Percentiles rank a stretch among this genome's conserved stretches.
phyloP scores from a whole-genome alignment of 2,888 invertebrate species.

The Aphodius granarius region DNA sequence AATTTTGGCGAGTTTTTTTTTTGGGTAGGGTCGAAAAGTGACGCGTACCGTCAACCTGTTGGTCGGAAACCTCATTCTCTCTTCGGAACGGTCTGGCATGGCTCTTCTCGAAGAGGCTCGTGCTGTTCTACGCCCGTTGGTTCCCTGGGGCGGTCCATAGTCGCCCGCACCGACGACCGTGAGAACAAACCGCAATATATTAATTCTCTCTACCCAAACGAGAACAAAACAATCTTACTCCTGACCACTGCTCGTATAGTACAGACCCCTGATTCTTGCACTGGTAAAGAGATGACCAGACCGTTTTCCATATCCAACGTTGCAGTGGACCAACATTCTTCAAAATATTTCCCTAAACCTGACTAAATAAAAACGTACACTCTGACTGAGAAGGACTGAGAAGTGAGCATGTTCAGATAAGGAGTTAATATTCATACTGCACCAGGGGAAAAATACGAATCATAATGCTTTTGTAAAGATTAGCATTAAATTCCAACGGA shows the following conservation, averaged over 20 bases:
- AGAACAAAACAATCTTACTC: slow-evolving; percentile 17
- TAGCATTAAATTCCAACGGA: background rate
- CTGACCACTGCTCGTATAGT: background rate
- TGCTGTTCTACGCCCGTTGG: slow-evolving; percentile 44
- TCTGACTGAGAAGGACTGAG: too few relatives aligned
- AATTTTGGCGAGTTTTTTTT: background rate
- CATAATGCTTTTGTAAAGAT: background rate
- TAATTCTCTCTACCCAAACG: slow-evolving; percentile 7
- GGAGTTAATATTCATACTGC: background rate
- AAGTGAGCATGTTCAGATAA: background rate
- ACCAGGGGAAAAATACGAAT: background rate
- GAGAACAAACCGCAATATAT: slow-evolving; percentile 22
- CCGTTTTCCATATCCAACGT: too few relatives aligned
- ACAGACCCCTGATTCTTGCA: too few relatives aligned
- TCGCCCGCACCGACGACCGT: slow-evolving; percentile 20
- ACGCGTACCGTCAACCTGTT: background rate
- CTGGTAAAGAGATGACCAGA: too few relatives aligned
- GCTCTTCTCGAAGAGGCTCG: slow-evolving; percentile 37
- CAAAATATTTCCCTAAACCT: too few relatives aligned
- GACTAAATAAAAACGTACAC: too few relatives aligned
- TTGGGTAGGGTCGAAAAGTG: background rate
- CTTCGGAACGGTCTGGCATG: background rate
- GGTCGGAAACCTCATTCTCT: background rate
- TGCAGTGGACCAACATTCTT: too few relatives aligned
- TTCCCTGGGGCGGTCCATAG: slow-evolving; percentile 32